A percentile compares a stretch with the other conserved stretches of the same genome.
Conservation (phyloP, 2,888 invertebrate species). For the Drosophila quinaria region DNA sequence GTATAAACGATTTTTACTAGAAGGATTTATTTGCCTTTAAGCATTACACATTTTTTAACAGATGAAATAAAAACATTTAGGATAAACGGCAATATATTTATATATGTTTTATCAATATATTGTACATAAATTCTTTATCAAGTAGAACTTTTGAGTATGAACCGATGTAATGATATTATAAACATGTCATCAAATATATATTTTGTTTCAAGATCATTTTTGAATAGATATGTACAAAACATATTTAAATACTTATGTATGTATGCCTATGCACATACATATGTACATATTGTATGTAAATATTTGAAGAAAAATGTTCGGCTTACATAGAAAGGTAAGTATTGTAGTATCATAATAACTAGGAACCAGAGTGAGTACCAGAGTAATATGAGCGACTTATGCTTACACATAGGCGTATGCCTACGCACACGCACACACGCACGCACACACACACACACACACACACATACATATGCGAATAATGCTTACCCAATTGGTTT, state of each 20-base stretch:
- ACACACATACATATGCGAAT: conserved; percentile 17
- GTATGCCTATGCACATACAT: neutral
- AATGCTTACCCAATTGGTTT: conserved; percentile 76
- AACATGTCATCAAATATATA: neutral
- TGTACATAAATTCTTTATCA: too few species aligned
- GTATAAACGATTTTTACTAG: too few species aligned
- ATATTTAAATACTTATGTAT: neutral
- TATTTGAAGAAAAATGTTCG: neutral
- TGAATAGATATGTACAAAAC: neutral
- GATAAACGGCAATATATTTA: too few species aligned
- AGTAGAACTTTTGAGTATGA: too few species aligned
- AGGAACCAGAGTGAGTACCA: conserved; percentile 9
- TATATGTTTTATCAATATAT: too few species aligned
- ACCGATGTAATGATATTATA: too few species aligned
- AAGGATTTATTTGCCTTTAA: too few species aligned
- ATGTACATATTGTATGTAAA: neutral
- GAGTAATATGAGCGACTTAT: conserved; percentile 21
- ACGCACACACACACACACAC: conserved; percentile 24
- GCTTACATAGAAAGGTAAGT: neutral
- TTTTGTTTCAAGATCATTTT: neutral
- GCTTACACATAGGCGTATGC: neutral
- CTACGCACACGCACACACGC: conserved; percentile 43
- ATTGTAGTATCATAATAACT: conserved; percentile 12
- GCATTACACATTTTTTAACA: too few species aligned
- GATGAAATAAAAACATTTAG: too few species aligned